Base-by-base conservation (phyloP, 2,113 vertebrate genomes). In the Corvus hawaiiensis region DNA sequence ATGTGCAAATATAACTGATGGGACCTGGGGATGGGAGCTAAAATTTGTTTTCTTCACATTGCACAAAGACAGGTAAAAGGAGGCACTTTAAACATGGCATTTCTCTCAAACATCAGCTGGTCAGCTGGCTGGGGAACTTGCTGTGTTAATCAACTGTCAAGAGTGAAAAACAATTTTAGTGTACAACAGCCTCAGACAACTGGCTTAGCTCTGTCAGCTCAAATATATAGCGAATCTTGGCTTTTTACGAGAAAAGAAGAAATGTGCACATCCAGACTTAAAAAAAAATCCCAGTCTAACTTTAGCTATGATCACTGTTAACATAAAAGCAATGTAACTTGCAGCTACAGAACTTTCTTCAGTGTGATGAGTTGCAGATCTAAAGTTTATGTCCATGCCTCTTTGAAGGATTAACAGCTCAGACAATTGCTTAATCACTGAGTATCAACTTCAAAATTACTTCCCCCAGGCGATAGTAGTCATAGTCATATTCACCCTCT, bases 361-460 rank as follows among this genome's bases (percentile, higher is more conserved):
- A 2, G 19, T 80, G 68, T 71, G 79, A 90, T 48, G 80, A 63
- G 58, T 2, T 1, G 0, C 54, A 94, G 89, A 76, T 62, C 74
- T 80, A 67, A 94, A 93, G 75, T 95, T 94, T 83, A 90, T 49
- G 33, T 71, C 87, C 78, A 26, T 44, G 21, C 32, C 7, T 84
- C 56, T 91, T 87, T 81, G 56, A 83, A 94, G 74, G 82, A 93
- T 84, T 63, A 93, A 88, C 96, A 90, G 41, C 28, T 86, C 56
- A 94, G 88, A 84, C 68, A 84, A 95, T 52, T 88, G 37, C 68
- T 93, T 94, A 92, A 96, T 86, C 48, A 77, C 72, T 93, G 86
- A 95, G 77, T 81, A 95, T 41, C 72, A 75, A 67, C 58, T 88
- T 94, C n/a, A 90, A 71, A 97, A 93, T 90, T 93, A 93, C 77